A percentile compares a stretch with the other conserved stretches of the same genome.
These are phyloP conservation scores for Tribolium castaneum DNA, from an alignment of 1,140 invertebrate species.

Conservation along the genomic window DNA sequence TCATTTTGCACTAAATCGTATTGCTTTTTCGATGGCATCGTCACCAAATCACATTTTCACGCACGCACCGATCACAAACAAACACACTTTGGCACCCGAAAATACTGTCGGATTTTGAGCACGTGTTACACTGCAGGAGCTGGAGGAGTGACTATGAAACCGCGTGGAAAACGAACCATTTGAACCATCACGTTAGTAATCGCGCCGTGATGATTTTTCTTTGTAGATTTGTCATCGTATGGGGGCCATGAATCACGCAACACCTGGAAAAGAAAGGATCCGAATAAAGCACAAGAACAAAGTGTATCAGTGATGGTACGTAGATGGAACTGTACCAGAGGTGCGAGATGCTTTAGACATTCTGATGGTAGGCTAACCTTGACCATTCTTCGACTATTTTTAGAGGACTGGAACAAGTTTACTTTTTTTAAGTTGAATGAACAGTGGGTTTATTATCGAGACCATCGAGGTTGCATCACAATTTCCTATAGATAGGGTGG, in stretches of 20 bases:
- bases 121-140: neutral
- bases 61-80: slow-evolving; percentile 1
- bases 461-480: slow-evolving; percentile 27
- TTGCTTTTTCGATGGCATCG: slow-evolving; percentile 87
- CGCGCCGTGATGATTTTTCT: neutral
- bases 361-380: slow-evolving; percentile 19
- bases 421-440: slow-evolving; percentile 42
- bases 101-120: slow-evolving; percentile 24
- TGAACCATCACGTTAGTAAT: slow-evolving; percentile 17
- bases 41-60: slow-evolving; percentile 31
- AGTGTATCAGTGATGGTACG: neutral
- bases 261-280: slow-evolving; percentile 4
- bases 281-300: neutral
- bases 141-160: slow-evolving; percentile 4
- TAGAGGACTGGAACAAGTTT: slow-evolving; percentile 41
- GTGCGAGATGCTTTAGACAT: neutral
- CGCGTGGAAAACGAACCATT: slow-evolving; percentile 5
- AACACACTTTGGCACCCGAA: neutral
- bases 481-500: neutral
- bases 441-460: slow-evolving; percentile 22
- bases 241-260: slow-evolving; percentile 12
- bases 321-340: neutral
- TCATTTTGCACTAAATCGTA: slow-evolving; percentile 96
- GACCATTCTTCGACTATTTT: slow-evolving; percentile 39
- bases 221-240: slow-evolving; percentile 22